Base-by-base conservation (phyloP, 2,113 vertebrate species). In the Dasyprocta punctata region DNA sequence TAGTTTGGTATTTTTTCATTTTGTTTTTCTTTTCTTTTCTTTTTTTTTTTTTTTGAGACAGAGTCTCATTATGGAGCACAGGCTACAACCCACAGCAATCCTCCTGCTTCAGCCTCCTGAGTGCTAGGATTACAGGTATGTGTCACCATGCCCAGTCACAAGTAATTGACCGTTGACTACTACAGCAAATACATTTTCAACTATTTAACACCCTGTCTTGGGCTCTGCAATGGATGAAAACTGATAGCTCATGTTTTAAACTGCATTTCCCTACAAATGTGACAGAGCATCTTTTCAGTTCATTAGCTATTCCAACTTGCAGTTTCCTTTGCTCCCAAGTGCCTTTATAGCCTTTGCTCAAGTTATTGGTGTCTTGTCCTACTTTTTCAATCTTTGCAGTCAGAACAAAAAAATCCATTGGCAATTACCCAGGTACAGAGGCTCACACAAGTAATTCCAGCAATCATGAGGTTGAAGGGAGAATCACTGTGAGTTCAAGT, bases 141-240 rank as follows among this genome's bases (percentile, higher is more conserved):
- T 2, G 17, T 13, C 63, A 58, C 56, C 56, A 58, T 13, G 20
- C 20, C 56, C 20, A 22, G 20, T 20, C 20, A 58, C 56, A 58
- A 22, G 56, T 58, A 58, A 58, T 7, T 65, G 61, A 65, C 6
- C 71, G 77, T 14, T 69, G 17, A 33, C 63, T 63, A 89, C 10
- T 4, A 41, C 1, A 38, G 47, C 52, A 67, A 22, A 28, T 3
- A 78, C 86, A 92, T 82, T 83, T 96, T 85, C 73, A 94, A 92
- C 38, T 71, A 12, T 28, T 10, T 81, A 89, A 86, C 71, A 89
- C 10, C 36, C n/a, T 3, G 77, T 83, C 61, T 38, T 54, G 3
- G 94, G 75, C 54, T 92, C 65, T 78, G 38, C 26, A 61, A 84
- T 67, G 67, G 20, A 26, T 90, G 49, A 90, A 97, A 89, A 81